A percentile compares a stretch with the other conserved stretches of the same genome.
Evolutionary conservation across 2,888 invertebrate species (phyloP).

Genomic region (Nymphalis polychloros): DNA sequence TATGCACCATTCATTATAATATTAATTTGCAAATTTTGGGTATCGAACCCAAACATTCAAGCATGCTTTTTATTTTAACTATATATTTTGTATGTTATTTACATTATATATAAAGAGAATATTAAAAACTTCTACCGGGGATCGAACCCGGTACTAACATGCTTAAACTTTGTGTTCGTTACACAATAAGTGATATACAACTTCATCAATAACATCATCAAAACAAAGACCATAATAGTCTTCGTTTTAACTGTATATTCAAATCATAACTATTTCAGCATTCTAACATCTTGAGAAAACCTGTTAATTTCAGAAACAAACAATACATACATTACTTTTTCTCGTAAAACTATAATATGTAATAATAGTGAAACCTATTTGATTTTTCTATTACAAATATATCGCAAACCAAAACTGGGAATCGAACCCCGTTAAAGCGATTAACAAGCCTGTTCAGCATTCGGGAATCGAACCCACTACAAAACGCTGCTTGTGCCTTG

Average conservation of each 20-base stretch:
- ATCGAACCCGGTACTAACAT: conserved; percentile 2
- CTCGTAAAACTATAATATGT: not conserved
- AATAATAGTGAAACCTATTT: too few species aligned
- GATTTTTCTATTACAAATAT: not conserved
- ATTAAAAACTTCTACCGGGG: not conserved
- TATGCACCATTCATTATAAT: too few species aligned
- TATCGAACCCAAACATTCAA: conserved; percentile 29
- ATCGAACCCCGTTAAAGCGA: not conserved
- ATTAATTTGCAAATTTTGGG: conserved; percentile 2
- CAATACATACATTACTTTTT: not conserved
- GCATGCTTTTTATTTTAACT: not conserved
- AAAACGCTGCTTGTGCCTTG: not conserved
- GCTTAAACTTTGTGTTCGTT: too few species aligned
- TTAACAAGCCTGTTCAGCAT: too few species aligned
- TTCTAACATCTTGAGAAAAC: not conserved
- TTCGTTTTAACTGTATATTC: too few species aligned
- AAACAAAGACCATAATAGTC: too few species aligned
- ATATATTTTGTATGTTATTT: conserved; percentile 5
- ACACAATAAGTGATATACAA: too few species aligned
- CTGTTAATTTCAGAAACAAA: conserved; percentile 4
- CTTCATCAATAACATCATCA: too few species aligned
- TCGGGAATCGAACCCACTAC: not conserved
- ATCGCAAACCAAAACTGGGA: not conserved
- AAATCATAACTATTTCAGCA: not conserved
- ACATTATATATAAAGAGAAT: not conserved